Percentiles rank a stretch among this genome's conserved stretches.
Conservation (phyloP, 2,797 vertebrate genomes). For the Rhinatrema bivittatum region DNA sequence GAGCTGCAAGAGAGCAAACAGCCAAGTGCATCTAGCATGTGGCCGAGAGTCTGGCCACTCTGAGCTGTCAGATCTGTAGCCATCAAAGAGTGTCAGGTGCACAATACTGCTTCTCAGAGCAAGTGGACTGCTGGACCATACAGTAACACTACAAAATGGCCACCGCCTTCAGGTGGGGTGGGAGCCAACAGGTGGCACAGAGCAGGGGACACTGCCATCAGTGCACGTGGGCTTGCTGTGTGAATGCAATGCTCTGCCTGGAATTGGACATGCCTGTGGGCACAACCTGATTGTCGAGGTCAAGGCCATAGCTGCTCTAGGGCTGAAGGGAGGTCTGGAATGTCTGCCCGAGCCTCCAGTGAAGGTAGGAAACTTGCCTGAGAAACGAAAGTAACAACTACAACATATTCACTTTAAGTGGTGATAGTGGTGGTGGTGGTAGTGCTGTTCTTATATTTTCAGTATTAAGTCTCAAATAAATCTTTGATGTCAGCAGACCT, state of each 20-base stretch:
- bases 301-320: conserved; percentile 68
- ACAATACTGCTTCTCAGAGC: conserved; percentile 62
- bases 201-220: not conserved
- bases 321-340: conserved; percentile 64
- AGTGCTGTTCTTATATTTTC: too few relatives aligned
- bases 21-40: conserved; percentile 50
- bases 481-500: too few relatives aligned
- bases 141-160: conserved; percentile 61
- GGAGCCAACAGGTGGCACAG: conserved; percentile 19
- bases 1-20: conserved; percentile 50
- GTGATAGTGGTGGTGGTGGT: too few relatives aligned
- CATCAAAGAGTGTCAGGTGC: conserved; percentile 60
- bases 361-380: conserved; percentile 44
- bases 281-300: conserved; percentile 84
- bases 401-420: too few relatives aligned
- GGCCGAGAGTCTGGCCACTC: conserved; percentile 41
- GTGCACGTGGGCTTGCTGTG: conserved; percentile 70
- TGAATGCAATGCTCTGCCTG: conserved; percentile 82
- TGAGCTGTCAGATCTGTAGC: conserved; percentile 74
- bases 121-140: conserved; percentile 56
- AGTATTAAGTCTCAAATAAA: too few relatives aligned
- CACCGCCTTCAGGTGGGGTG: conserved; percentile 80
- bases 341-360: conserved; percentile 27
- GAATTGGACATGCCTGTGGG: conserved; percentile 76
- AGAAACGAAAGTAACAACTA: too few relatives aligned